Conservation (phyloP, 1,140 invertebrate genomes). For the Lanistes nyassanus region DNA sequence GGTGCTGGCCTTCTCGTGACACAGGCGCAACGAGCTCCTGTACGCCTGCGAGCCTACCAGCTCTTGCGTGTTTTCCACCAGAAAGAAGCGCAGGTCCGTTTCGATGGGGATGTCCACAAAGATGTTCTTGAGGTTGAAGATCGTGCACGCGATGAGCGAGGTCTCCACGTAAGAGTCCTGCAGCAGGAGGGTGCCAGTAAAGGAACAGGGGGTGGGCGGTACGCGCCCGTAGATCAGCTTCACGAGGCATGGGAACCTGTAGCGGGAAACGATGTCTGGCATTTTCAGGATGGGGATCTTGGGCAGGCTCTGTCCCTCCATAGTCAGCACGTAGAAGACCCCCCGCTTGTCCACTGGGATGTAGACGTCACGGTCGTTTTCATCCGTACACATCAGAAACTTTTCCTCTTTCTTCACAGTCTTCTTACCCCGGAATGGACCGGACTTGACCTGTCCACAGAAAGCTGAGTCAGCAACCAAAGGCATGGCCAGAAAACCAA, state of each 20-base stretch:
- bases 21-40: constrained; percentile 34
- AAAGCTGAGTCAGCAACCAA: no score
- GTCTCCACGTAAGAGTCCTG: constrained; percentile 35
- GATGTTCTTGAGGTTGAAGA: constrained; percentile 43
- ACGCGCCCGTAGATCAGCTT: constrained; percentile 47
- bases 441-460: constrained; percentile 25
- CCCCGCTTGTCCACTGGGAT: constrained; percentile 42
- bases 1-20: constrained; percentile 37
- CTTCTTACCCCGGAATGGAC: constrained; percentile 33
- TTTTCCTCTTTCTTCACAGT: constrained; percentile 34
- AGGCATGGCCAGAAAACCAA: no score
- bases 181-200: constrained; percentile 43
- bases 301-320: constrained; percentile 13
- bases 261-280: constrained; percentile 34
- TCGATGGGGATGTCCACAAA: constrained; percentile 44
- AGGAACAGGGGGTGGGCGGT: constrained; percentile 43
- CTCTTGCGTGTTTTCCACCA: constrained; percentile 31
- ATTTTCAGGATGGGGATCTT: constrained; percentile 40
- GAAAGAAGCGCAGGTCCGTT: constrained; percentile 35
- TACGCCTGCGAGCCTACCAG: constrained; percentile 33
- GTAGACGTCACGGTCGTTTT: constrained; percentile 46
- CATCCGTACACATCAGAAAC: constrained; percentile 48
- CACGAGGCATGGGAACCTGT: constrained; percentile 37
- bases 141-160: constrained; percentile 46
- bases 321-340: constrained; percentile 42